Evolutionary conservation across 2,888 invertebrate genomes (phyloP).

Genomic region (Neuroscelio doddi): DNA sequence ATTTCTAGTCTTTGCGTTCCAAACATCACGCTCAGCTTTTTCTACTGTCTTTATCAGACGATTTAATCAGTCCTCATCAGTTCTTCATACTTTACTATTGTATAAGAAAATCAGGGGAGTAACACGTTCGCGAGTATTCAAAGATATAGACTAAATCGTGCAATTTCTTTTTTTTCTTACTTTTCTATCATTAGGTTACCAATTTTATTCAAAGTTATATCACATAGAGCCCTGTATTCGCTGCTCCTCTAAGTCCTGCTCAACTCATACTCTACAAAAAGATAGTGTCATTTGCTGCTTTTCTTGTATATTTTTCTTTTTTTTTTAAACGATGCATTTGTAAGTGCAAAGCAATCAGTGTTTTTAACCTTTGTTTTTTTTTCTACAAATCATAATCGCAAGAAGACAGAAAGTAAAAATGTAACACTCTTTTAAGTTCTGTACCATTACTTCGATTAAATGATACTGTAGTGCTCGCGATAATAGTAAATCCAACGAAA

Average conservation of each 20-base stretch:
- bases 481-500: conserved; percentile 23
- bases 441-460: background rate
- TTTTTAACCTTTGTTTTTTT: no score
- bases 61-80: conserved; percentile 25
- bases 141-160: conserved; percentile 27
- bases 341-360: conserved; percentile 4
- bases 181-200: conserved; percentile 18
- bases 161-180: conserved; percentile 13
- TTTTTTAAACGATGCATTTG: background rate
- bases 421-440: background rate
- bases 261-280: conserved; percentile 11
- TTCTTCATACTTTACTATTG: conserved; percentile 47
- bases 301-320: background rate
- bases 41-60: conserved; percentile 4
- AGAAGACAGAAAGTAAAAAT: background rate
- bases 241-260: conserved; percentile 32
- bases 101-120: conserved; percentile 56
- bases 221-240: conserved; percentile 40
- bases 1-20: conserved; percentile 5
- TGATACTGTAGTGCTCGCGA: background rate
- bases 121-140: conserved; percentile 43
- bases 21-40: conserved; percentile 4
- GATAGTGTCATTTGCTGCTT: background rate
- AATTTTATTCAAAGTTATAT: conserved; percentile 37
- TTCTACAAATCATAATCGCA: conserved; percentile 4